phyloP scores from a whole-genome alignment of 2,797 vertebrate genomes.

The Takifugu rubripes region DNA sequence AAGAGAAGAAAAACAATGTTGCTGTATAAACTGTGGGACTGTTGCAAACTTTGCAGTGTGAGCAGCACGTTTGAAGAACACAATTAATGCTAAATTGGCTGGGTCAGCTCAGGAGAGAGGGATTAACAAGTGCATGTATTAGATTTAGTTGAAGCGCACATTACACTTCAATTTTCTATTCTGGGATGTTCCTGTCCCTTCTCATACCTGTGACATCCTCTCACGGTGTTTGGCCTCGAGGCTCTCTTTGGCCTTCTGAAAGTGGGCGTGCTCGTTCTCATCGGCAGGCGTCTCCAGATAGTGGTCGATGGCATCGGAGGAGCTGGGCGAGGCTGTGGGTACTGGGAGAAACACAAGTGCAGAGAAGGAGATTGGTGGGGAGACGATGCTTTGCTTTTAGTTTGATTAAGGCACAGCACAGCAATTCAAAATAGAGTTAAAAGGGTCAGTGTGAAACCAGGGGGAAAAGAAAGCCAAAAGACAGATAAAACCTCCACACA shows the following conservation, averaged over 20 bases:
- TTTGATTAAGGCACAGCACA: conserved; percentile 20
- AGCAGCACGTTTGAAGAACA: conserved; percentile 48
- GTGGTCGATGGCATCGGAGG: conserved; percentile 90
- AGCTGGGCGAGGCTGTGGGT: conserved; percentile 89
- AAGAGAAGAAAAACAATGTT: background rate
- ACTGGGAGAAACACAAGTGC: conserved; percentile 67
- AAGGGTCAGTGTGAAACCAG: conserved; percentile 32
- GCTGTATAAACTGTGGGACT: conserved; percentile 19
- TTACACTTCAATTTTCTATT: conserved; percentile 15
- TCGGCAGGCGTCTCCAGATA: conserved; percentile 94
- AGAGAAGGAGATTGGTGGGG: background rate
- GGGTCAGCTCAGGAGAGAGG: conserved; percentile 28
- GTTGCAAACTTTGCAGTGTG: conserved; percentile 13
- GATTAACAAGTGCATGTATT: conserved; percentile 36
- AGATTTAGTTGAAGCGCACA: conserved; percentile 15
- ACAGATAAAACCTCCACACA: conserved; percentile 32
- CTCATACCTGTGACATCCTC: conserved; percentile 91
- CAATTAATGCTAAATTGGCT: conserved; percentile 48
- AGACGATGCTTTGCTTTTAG: conserved; percentile 1
- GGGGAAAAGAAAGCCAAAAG: conserved; percentile 25
- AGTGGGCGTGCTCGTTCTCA: conserved; percentile 93
- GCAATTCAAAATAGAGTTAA: conserved; percentile 28
- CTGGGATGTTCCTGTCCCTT: conserved; percentile 3
- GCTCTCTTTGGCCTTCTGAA: conserved; percentile 96
- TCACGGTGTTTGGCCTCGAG: conserved; percentile 95